These are phyloP conservation scores for Anthopleura sola DNA, from an alignment of 64 coral and sea anemone species.

Conservation along the genomic window DNA sequence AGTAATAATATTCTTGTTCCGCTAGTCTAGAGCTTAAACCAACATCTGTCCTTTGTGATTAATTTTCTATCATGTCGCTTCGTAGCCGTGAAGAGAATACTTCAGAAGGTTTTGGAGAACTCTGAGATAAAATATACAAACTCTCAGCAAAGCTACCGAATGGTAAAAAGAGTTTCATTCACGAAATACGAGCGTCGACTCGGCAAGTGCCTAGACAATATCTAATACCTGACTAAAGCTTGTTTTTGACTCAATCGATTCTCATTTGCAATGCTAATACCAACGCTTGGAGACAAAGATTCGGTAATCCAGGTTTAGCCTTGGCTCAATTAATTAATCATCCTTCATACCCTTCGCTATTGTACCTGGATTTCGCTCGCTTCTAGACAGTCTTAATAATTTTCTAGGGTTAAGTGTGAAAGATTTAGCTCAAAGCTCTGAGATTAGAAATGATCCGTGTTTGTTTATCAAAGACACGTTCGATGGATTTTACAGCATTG, in stretches of 20 bases:
- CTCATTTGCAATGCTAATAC: conserved; percentile 33
- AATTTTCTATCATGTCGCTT: neutral
- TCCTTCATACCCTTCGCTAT: neutral
- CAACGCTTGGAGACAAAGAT: neutral
- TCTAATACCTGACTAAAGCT: conserved; percentile 18
- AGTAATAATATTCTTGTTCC: neutral
- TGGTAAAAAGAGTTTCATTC: neutral
- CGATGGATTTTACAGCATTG: neutral
- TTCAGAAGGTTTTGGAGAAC: neutral
- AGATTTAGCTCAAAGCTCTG: neutral
- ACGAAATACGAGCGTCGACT: neutral
- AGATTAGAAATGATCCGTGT: neutral
- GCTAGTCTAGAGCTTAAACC: conserved; percentile 16
- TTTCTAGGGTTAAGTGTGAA: neutral
- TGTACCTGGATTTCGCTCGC: neutral
- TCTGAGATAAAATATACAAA: neutral
- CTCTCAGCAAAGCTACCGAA: neutral
- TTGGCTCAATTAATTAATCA: conserved; percentile 28
- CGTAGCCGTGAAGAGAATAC: neutral
- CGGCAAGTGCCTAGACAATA: neutral
- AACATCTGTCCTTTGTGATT: neutral
- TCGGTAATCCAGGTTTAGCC: conserved; percentile 24
- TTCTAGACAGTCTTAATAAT: neutral
- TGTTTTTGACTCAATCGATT: neutral
- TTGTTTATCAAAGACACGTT: conserved; percentile 9